A percentile compares a stretch with the other conserved stretches of the same genome.
Evolutionary conservation across 2,888 invertebrate genomes (phyloP).

Genomic region (Ennomos fuscantarius): DNA sequence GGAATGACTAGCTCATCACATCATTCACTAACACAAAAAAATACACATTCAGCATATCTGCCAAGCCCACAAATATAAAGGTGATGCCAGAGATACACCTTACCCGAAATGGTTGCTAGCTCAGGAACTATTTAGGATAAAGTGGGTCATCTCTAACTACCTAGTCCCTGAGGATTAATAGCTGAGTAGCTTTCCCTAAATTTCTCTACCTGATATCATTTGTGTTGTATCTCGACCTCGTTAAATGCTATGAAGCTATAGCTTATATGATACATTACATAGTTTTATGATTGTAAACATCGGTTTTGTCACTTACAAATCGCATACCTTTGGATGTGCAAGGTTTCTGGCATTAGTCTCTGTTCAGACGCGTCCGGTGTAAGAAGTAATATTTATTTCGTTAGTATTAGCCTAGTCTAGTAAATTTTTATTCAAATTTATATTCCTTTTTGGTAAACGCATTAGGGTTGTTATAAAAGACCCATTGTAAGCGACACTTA

Average conservation of each 20-base stretch:
- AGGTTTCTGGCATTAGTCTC: too few species aligned
- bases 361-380: too few species aligned
- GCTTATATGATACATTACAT: too few species aligned
- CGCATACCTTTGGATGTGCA: background rate
- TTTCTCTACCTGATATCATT: slow-evolving; percentile 52
- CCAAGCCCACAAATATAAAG: too few species aligned
- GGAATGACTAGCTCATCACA: too few species aligned
- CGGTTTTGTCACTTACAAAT: slow-evolving; percentile 3
- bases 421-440: too few species aligned
- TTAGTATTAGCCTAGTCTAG: too few species aligned
- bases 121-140: slow-evolving; percentile 48
- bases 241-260: slow-evolving; percentile 16
- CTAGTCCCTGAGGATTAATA: slow-evolving; percentile 70
- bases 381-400: too few species aligned
- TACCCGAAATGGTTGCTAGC: slow-evolving; percentile 1
- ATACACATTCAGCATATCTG: background rate
- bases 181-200: slow-evolving; percentile 57
- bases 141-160: slow-evolving; percentile 74
- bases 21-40: too few species aligned
- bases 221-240: slow-evolving; percentile 38
- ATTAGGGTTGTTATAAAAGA: too few species aligned
- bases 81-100: background rate
- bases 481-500: too few species aligned
- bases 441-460: too few species aligned
- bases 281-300: slow-evolving; percentile 23